A percentile compares a stretch with the other conserved stretches of the same genome.
Conservation (phyloP, 92 coral and sea anemone species). For the Chrysogorgia sp. region DNA sequence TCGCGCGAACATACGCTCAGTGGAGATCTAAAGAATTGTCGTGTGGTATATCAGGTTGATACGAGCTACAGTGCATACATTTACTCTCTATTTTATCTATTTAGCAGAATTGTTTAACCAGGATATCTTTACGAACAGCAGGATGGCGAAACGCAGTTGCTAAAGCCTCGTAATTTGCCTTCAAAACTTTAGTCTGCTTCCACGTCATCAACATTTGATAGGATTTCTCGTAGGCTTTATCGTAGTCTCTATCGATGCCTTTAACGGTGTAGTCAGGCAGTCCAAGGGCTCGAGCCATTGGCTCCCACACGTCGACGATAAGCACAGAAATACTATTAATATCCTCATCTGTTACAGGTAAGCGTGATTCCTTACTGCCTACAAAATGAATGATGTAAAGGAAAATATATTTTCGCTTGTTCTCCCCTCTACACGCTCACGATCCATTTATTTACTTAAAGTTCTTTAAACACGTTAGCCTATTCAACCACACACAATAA, state of each 20-base stretch:
- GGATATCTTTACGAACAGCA: conserved; percentile 54
- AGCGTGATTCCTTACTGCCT: conserved; percentile 17
- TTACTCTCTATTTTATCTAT: not conserved
- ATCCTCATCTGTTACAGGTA: conserved; percentile 34
- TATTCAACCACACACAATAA: no score
- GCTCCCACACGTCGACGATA: conserved; percentile 59
- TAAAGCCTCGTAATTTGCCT: conserved; percentile 61
- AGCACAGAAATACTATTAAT: conserved; percentile 57
- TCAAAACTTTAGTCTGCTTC: conserved; percentile 54
- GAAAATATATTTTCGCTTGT: no score
- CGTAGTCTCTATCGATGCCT: conserved; percentile 57
- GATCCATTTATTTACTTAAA: no score
- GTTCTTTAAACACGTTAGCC: no score
- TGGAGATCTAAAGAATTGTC: no score
- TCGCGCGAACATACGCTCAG: no score
- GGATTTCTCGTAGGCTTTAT: conserved; percentile 53
- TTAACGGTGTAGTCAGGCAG: conserved; percentile 58
- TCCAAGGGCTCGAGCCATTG: conserved; percentile 64
- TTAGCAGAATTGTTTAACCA: conserved; percentile 67
- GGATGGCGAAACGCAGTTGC: conserved; percentile 50
- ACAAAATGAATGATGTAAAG: not conserved
- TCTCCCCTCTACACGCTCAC: no score
- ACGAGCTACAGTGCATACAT: no score
- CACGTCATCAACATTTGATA: conserved; percentile 62
- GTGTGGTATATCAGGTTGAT: no score